Percentiles rank a stretch among this genome's conserved stretches.
Conservation (phyloP, 2,888 invertebrate species). For the Hymenopus coronatus region DNA sequence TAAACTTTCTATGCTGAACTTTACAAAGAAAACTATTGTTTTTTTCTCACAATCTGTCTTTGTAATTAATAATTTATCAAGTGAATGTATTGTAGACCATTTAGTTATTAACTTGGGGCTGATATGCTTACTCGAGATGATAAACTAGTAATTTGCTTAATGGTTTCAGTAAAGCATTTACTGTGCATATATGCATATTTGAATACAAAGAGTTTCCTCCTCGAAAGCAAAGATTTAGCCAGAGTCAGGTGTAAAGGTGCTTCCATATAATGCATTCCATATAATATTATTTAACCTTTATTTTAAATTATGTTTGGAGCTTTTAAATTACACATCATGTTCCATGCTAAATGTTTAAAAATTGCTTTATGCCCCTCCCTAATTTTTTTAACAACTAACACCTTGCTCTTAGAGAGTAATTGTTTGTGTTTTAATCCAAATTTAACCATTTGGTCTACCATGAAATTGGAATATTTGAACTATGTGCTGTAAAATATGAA, state of each 20-base stretch:
- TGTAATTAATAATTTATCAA: too few relatives aligned
- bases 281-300: not conserved
- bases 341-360: not conserved
- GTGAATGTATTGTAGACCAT: too few relatives aligned
- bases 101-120: not conserved
- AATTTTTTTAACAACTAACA: not conserved
- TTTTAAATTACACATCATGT: not conserved
- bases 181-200: not conserved
- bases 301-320: too few relatives aligned
- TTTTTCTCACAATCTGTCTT: too few relatives aligned
- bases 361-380: not conserved
- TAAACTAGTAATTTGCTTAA: not conserved
- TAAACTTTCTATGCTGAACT: too few relatives aligned
- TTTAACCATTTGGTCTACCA: not conserved
- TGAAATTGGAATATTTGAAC: not conserved
- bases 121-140: not conserved
- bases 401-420: not conserved
- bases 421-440: not conserved
- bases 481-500: conserved; percentile 34
- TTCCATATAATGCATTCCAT: not conserved
- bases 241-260: conserved; percentile 1
- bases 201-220: not conserved
- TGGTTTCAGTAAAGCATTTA: not conserved
- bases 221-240: conserved; percentile 13
- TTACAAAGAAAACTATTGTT: too few relatives aligned